Conservation (phyloP, 2,888 invertebrate genomes). For the Epiblema foenella region DNA sequence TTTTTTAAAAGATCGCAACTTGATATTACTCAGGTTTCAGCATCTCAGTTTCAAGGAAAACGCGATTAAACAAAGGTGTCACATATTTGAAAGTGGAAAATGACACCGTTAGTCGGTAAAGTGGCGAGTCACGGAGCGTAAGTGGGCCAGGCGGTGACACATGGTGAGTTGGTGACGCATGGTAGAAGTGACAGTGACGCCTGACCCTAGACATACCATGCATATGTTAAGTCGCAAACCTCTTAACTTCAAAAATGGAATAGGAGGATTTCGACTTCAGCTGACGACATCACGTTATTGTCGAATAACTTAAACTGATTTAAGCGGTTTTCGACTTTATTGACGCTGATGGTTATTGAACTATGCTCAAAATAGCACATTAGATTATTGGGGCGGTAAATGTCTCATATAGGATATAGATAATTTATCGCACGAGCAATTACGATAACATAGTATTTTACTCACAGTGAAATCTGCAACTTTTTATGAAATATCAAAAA, state of each 20-base stretch:
- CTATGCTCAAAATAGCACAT: neutral
- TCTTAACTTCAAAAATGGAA: too few species aligned
- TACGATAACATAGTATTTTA: too few species aligned
- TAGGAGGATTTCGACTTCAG: too few species aligned
- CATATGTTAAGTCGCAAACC: too few species aligned
- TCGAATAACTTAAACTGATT: too few species aligned
- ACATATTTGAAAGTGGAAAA: slow-evolving; percentile 33
- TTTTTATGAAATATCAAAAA: too few species aligned
- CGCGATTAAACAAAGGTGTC: slow-evolving; percentile 15
- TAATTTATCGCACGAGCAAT: too few species aligned
- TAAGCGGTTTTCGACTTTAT: too few species aligned
- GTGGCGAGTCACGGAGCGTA: slow-evolving; percentile 26
- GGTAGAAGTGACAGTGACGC: slow-evolving; percentile 2
- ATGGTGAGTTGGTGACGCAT: slow-evolving; percentile 10
- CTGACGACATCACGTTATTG: too few species aligned
- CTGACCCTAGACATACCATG: neutral
- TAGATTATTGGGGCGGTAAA: neutral
- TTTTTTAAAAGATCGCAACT: slow-evolving; percentile 1
- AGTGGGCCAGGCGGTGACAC: slow-evolving; percentile 36
- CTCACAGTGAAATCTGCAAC: too few species aligned
- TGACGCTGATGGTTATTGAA: neutral
- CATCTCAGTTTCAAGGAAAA: slow-evolving; percentile 22
- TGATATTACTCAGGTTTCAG: neutral
- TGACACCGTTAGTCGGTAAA: slow-evolving; percentile 23
- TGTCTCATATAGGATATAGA: too few species aligned